Conservation (phyloP, 2,888 invertebrate species). For the Coelinius sp. region DNA sequence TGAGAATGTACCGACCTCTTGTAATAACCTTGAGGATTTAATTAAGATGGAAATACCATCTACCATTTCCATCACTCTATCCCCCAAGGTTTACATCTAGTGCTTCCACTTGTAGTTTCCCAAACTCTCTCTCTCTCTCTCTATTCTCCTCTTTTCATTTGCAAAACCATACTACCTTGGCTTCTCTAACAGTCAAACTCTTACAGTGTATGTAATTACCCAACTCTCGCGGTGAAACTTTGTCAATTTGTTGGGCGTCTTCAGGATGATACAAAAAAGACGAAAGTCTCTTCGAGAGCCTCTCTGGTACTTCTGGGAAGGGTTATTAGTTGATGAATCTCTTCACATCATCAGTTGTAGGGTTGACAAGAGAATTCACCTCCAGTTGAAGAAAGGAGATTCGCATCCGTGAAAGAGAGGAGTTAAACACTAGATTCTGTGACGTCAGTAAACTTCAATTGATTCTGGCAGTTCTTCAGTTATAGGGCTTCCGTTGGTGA, state of each 20-base stretch:
- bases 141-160: conserved; percentile 15
- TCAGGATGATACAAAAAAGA: conserved; percentile 42
- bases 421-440: neutral
- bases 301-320: neutral
- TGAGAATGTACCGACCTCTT: neutral
- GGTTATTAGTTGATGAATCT: conserved; percentile 11
- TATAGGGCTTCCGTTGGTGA: neutral
- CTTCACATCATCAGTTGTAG: neutral
- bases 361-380: conserved; percentile 11
- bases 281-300: neutral
- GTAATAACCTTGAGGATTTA: conserved; percentile 5
- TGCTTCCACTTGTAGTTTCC: neutral
- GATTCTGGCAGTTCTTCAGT: neutral
- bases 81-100: conserved; percentile 13
- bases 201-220: conserved; percentile 42
- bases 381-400: neutral
- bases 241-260: conserved; percentile 45
- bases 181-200: conserved; percentile 29
- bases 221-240: conserved; percentile 40
- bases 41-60: conserved; percentile 25
- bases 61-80: conserved; percentile 20
- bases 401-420: neutral
- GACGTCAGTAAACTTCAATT: neutral
- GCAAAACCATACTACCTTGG: conserved; percentile 24
- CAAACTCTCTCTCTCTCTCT: conserved; percentile 15